Evolutionary conservation across 2,113 vertebrate species (phyloP), one percentile per base, ranked within the genome.

Genomic region (Malurus elegans): DNA sequence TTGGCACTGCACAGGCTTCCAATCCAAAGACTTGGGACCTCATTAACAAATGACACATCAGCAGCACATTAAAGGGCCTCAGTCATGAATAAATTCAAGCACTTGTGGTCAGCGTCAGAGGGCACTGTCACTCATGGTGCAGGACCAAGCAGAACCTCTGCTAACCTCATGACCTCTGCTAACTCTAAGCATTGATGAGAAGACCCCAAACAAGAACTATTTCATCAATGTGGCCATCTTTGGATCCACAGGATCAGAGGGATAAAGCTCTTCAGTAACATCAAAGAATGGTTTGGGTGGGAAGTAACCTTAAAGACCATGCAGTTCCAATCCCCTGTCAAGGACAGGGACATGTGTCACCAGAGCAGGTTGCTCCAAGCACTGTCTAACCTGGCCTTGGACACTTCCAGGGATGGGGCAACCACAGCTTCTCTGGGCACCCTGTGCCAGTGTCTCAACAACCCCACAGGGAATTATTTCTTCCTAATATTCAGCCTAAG

Each of bases 1-100:
- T 47, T 0, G 1, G 24, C 19, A 36, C 26, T 2, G 1, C 2
- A 4, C 0, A 1, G 8, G 14, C 3, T 81, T 31, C 44, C 29
- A 47, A 14, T 2, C 5, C 20, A 24, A 23, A 8, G 20, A 57
- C 8, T 70, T 57, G 18, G 20, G 11, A 18, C 19, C 9, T 84
- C 28, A 3, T n/a, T 66, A 83, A 14, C 20, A 5, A 31, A 1
- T 3, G 25, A n/a, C 3, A 51, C 4, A 34, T 4, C 25, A 48
- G 2, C 6, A 44, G 48, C 19, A 36, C 18, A 8, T 0, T 0
- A 1, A 7, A 24, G 40, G 21, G 12, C 34, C 42, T 57, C 25
- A 10, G 9, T 1, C 12, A 20, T 4, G 7, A 17, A 18, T 6
- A 14, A 40, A 26, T 3, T 8, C 36, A 13, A 48, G 28, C 16